Percentiles rank a stretch among this genome's conserved stretches.
These are phyloP conservation scores for Mystacornis crossleyi DNA, from an alignment of 2,113 vertebrate species.

Conservation along the genomic window DNA sequence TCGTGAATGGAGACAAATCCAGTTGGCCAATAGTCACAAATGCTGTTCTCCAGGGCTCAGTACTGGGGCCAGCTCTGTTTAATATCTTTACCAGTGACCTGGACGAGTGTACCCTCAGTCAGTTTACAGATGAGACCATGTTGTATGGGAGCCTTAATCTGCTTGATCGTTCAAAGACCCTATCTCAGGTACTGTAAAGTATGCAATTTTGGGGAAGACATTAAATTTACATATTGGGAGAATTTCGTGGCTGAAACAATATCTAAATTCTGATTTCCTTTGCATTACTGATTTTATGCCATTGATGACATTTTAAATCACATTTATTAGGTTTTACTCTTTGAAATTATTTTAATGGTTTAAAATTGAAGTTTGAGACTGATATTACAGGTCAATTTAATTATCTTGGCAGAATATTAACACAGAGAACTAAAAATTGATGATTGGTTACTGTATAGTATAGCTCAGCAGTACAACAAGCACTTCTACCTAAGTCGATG, in stretches of 20 bases:
- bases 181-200: background rate
- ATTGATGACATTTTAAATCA: background rate
- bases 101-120: background rate
- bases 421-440: background rate
- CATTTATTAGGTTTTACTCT: background rate
- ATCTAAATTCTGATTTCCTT: background rate
- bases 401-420: background rate
- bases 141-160: accelerated
- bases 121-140: background rate
- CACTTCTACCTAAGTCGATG: background rate
- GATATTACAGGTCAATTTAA: background rate
- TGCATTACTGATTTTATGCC: background rate
- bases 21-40: accelerated
- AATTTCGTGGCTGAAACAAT: background rate
- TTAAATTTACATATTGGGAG: background rate
- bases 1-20: background rate
- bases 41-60: background rate
- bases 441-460: background rate
- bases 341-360: background rate
- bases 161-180: background rate
- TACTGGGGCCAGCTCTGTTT: background rate
- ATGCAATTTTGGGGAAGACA: background rate
- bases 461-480: background rate
- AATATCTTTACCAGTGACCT: background rate
- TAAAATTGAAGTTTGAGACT: background rate